Percentiles rank a stretch among this genome's conserved stretches.
Evolutionary conservation across 2,113 vertebrate species (phyloP).

Genomic region (Antidorcas marsupialis): DNA sequence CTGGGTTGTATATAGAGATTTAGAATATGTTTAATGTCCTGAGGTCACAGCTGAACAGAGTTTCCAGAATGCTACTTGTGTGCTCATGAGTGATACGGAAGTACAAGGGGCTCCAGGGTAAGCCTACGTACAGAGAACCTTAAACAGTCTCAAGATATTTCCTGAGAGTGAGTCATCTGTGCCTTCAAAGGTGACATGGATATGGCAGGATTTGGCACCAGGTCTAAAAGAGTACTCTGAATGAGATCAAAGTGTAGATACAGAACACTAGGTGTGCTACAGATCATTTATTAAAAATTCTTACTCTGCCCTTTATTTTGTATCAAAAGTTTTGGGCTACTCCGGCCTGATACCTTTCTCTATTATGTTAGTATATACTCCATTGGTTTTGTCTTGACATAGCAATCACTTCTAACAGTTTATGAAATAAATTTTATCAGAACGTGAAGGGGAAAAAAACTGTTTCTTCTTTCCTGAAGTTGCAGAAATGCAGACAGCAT

Average conservation of each 20-base stretch:
- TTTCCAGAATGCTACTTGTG: background rate
- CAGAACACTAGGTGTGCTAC: fast-evolving
- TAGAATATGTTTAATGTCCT: background rate
- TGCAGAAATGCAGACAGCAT: background rate
- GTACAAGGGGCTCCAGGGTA: background rate
- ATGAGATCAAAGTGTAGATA: background rate
- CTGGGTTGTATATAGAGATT: background rate
- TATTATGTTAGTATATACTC: background rate
- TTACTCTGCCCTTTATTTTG: background rate
- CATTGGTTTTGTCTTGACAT: background rate
- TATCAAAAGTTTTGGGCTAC: background rate
- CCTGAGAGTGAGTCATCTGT: background rate
- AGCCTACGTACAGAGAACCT: background rate
- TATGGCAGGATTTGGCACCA: background rate
- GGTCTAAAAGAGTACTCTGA: background rate
- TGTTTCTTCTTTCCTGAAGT: background rate
- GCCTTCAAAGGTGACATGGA: background rate
- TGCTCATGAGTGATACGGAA: background rate
- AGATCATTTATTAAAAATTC: background rate
- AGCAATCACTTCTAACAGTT: background rate
- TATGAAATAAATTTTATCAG: background rate
- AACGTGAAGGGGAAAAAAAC: background rate
- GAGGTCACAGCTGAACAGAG: background rate
- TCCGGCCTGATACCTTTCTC: background rate
- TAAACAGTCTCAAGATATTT: background rate